Conservation (phyloP, 2,888 invertebrate species). For the Lobophora halterata region DNA sequence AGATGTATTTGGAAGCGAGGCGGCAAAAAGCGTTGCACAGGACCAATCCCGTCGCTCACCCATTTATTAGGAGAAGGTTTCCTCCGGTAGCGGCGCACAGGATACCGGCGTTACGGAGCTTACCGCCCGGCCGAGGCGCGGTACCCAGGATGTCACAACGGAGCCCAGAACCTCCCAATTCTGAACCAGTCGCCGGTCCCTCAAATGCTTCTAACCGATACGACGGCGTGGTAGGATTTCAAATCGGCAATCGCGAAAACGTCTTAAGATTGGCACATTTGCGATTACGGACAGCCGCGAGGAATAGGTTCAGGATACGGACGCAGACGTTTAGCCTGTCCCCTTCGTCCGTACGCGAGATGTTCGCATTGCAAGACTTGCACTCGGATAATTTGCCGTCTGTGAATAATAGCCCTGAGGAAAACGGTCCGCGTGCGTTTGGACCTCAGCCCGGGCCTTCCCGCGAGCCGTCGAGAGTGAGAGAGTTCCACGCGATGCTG, state of each 20-base stretch:
- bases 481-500: constrained; percentile 53
- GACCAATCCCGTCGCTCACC: constrained; percentile 66
- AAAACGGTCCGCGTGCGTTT: constrained; percentile 40
- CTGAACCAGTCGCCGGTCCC: constrained; percentile 61
- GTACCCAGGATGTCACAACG: constrained; percentile 33
- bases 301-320: constrained; percentile 62
- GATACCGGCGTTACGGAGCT: constrained; percentile 59
- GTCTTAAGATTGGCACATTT: constrained; percentile 67
- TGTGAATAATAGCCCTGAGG: constrained; percentile 37
- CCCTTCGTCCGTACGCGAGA: constrained; percentile 67
- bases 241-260: constrained; percentile 49
- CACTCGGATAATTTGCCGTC: constrained; percentile 42
- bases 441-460: constrained; percentile 3
- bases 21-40: constrained; percentile 66
- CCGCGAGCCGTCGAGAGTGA: constrained; percentile 20
- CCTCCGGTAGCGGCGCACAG: constrained; percentile 62
- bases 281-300: constrained; percentile 64
- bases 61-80: constrained; percentile 55
- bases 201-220: constrained; percentile 36
- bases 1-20: constrained; percentile 62
- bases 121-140: constrained; percentile 50
- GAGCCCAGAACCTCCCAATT: constrained; percentile 34
- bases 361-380: constrained; percentile 59
- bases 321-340: constrained; percentile 68
- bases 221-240: not conserved